Evolutionary conservation across 2,888 invertebrate species (phyloP).

Genomic region (Timema podura): DNA sequence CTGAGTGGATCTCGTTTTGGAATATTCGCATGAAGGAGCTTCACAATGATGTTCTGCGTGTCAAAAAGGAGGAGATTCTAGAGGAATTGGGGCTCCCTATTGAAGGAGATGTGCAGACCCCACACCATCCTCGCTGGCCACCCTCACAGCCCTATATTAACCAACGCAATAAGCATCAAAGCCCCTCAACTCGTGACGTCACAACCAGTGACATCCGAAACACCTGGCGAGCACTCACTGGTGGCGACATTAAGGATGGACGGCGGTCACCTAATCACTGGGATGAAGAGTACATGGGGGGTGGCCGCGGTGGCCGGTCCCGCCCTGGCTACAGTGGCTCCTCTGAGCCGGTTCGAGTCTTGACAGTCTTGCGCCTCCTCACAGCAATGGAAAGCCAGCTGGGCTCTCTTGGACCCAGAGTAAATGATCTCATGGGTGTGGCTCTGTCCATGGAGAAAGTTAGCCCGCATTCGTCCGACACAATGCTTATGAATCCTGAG

Average conservation of each 20-base stretch:
- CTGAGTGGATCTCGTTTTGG: slow-evolving; percentile 87
- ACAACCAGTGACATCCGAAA: slow-evolving; percentile 37
- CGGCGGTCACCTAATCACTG: slow-evolving; percentile 44
- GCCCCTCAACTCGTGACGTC: slow-evolving; percentile 33
- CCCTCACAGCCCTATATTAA: no score
- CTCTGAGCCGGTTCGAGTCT: slow-evolving; percentile 52
- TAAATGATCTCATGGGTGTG: slow-evolving; percentile 70
- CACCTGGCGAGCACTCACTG: slow-evolving; percentile 37
- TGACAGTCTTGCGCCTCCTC: slow-evolving; percentile 66
- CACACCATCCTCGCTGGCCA: not conserved
- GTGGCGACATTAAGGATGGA: slow-evolving; percentile 36
- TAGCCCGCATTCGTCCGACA: slow-evolving; percentile 68
- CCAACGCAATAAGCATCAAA: slow-evolving; percentile 17
- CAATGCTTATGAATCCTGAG: slow-evolving; percentile 62
- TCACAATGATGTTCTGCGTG: slow-evolving; percentile 63
- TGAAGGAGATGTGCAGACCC: slow-evolving; percentile 34
- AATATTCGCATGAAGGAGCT: slow-evolving; percentile 75
- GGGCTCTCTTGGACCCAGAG: slow-evolving; percentile 75
- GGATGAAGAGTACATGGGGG: slow-evolving; percentile 40
- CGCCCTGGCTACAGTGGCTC: not conserved
- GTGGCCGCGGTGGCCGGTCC: not conserved
- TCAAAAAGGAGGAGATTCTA: slow-evolving; percentile 64
- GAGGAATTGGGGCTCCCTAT: slow-evolving; percentile 54
- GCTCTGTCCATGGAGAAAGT: slow-evolving; percentile 75
- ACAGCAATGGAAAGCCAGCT: slow-evolving; percentile 79